A percentile compares a stretch with the other conserved stretches of the same genome.
These are phyloP conservation scores for Mycetomoellerius zeteki DNA, from an alignment of 1,140 invertebrate genomes.

Conservation along the genomic window DNA sequence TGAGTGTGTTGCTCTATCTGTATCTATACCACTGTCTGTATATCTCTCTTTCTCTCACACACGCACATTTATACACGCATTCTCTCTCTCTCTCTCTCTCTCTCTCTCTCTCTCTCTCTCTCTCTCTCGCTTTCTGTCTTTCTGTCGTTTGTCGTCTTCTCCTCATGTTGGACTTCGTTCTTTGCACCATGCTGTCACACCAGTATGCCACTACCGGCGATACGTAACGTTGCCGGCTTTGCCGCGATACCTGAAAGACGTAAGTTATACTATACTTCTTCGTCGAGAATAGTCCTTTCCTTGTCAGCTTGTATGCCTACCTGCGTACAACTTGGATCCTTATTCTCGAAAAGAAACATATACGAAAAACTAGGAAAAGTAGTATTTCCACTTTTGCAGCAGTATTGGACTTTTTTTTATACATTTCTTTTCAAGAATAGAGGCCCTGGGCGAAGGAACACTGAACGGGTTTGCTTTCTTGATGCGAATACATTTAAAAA, in stretches of 20 bases:
- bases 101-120: not conserved
- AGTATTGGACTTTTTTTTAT: too few relatives aligned
- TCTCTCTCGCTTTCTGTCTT: not conserved
- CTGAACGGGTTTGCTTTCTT: constrained; percentile 38
- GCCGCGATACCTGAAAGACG: constrained; percentile 46
- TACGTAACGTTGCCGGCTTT: constrained; percentile 52
- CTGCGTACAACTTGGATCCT: not conserved
- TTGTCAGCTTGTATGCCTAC: not conserved
- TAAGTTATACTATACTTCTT: constrained; percentile 42
- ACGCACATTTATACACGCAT: not conserved
- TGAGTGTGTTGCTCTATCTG: constrained; percentile 61
- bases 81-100: not conserved
- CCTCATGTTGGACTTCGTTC: constrained; percentile 39
- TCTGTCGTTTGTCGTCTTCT: constrained; percentile 45
- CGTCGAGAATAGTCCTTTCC: constrained; percentile 35
- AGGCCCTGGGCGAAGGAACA: constrained; percentile 17
- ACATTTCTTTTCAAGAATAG: too few relatives aligned
- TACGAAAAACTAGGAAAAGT: too few relatives aligned
- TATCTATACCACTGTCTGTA: constrained; percentile 38
- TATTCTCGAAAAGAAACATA: too few relatives aligned
- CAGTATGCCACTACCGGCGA: constrained; percentile 60
- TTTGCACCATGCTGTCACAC: constrained; percentile 52
- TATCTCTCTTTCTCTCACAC: not conserved
- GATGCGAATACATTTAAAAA: constrained; percentile 47
- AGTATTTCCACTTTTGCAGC: too few relatives aligned